Evolutionary conservation across 2,113 vertebrate species (phyloP).

Genomic region (Rhinichthys klamathensis): DNA sequence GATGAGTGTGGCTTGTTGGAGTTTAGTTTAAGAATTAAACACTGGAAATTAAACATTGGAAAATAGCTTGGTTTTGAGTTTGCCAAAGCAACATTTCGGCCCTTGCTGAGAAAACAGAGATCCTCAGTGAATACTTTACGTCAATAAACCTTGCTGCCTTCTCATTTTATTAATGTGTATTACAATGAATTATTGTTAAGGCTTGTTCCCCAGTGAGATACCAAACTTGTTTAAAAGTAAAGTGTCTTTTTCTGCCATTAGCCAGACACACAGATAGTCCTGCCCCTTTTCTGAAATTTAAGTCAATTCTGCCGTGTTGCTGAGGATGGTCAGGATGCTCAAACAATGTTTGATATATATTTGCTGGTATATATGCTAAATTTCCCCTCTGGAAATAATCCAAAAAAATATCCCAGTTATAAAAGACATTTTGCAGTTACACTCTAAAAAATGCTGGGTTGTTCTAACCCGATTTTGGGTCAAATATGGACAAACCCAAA

Average conservation of each 20-base stretch:
- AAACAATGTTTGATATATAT: no score
- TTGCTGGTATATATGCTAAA: no score
- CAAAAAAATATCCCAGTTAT: no score
- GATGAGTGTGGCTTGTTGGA: conserved; percentile 17
- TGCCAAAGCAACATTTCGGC: conserved; percentile 66
- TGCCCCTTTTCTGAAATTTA: no score
- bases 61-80: conserved; percentile 56
- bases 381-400: no score
- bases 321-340: not conserved
- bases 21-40: conserved; percentile 41
- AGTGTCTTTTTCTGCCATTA: not conserved
- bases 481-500: no score
- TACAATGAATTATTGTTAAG: conserved; percentile 64
- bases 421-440: no score
- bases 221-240: conserved; percentile 48
- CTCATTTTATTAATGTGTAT: conserved; percentile 61
- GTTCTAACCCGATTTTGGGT: no score
- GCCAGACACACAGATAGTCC: not conserved
- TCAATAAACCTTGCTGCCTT: conserved; percentile 68
- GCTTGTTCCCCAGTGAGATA: conserved; percentile 49
- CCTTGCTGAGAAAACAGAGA: conserved; percentile 66
- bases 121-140: conserved; percentile 65
- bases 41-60: conserved; percentile 51
- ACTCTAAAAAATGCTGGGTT: no score
- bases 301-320: not conserved